These are phyloP conservation scores for Perccottus glenii DNA, from an alignment of 2,113 vertebrate species.

Conservation along the genomic window DNA sequence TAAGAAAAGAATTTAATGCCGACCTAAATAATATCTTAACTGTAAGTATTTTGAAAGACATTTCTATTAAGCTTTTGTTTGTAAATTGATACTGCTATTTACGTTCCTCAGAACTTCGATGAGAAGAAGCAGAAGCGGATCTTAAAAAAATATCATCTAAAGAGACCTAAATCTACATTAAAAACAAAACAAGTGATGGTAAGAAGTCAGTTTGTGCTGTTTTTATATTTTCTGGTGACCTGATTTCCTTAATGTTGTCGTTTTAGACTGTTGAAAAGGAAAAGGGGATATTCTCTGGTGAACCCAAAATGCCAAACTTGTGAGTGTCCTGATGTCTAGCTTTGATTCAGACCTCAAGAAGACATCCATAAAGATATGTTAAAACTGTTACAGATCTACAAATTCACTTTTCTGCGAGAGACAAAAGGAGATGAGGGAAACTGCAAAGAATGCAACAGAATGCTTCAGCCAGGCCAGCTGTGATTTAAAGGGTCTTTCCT, in stretches of 20 bases:
- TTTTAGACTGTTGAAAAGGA: neutral
- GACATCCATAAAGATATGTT: neutral
- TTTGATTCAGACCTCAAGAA: neutral
- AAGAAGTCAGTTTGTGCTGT: neutral
- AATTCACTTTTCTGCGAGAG: neutral
- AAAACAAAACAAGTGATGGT: neutral
- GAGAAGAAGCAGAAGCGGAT: neutral
- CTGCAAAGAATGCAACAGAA: neutral
- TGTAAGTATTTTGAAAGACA: slow-evolving; percentile 26
- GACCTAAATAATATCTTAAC: neutral
- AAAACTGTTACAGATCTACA: slow-evolving; percentile 8
- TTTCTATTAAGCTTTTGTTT: neutral
- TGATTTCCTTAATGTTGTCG: slow-evolving; percentile 2
- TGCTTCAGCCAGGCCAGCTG: neutral
- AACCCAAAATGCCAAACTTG: slow-evolving; percentile 47
- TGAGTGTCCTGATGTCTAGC: slow-evolving; percentile 25
- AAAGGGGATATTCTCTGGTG: neutral
- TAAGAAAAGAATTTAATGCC: slow-evolving; percentile 7
- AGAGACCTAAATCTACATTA: neutral
- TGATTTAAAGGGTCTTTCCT: slow-evolving; percentile 1
- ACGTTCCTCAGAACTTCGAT: slow-evolving; percentile 24
- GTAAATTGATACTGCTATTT: neutral
- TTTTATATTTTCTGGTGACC: neutral
- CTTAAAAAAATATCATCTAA: neutral
- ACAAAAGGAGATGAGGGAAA: slow-evolving; percentile 18